Evolutionary conservation across 2,113 vertebrate genomes (phyloP).

Genomic region (Elgaria multicarinata): DNA sequence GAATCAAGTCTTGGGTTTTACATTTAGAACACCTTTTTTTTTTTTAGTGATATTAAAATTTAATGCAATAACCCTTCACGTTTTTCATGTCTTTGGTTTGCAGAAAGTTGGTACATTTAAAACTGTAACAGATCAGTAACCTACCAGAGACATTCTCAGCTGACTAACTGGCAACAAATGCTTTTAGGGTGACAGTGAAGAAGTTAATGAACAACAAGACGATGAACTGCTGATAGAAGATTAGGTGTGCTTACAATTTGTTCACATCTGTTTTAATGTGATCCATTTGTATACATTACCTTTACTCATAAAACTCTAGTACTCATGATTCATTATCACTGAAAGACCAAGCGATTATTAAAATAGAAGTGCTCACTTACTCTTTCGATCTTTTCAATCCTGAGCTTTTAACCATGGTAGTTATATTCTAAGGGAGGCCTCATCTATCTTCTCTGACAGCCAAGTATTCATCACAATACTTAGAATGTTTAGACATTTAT

Average conservation of each 20-base stretch:
- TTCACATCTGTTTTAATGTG: slow-evolving; percentile 53
- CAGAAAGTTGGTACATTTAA: slow-evolving; percentile 38
- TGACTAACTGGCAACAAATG: slow-evolving; percentile 51
- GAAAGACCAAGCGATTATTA: slow-evolving; percentile 65
- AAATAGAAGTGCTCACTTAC: slow-evolving; percentile 70
- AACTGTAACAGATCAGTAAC: slow-evolving; percentile 25
- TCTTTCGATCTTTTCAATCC: slow-evolving; percentile 54
- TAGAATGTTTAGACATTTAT: slow-evolving; percentile 69
- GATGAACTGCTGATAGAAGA: slow-evolving; percentile 45
- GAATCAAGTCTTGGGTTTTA: neutral
- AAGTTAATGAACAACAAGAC: slow-evolving; percentile 55
- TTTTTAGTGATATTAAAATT: slow-evolving; percentile 29
- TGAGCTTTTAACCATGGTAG: slow-evolving; percentile 64
- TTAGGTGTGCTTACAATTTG: slow-evolving; percentile 50
- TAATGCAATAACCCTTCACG: neutral
- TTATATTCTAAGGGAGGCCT: slow-evolving; percentile 44
- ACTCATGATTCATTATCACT: slow-evolving; percentile 60
- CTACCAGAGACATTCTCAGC: slow-evolving; percentile 55
- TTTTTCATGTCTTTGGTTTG: slow-evolving; percentile 52
- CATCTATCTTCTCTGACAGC: slow-evolving; percentile 60
- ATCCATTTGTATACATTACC: neutral
- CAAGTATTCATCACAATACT: slow-evolving; percentile 66
- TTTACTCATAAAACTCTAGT: slow-evolving; percentile 30
- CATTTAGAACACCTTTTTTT: slow-evolving; percentile 27
- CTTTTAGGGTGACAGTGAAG: slow-evolving; percentile 45